Evolutionary conservation across 1,140 invertebrate species (phyloP).

Genomic region (Lethrus apterus): DNA sequence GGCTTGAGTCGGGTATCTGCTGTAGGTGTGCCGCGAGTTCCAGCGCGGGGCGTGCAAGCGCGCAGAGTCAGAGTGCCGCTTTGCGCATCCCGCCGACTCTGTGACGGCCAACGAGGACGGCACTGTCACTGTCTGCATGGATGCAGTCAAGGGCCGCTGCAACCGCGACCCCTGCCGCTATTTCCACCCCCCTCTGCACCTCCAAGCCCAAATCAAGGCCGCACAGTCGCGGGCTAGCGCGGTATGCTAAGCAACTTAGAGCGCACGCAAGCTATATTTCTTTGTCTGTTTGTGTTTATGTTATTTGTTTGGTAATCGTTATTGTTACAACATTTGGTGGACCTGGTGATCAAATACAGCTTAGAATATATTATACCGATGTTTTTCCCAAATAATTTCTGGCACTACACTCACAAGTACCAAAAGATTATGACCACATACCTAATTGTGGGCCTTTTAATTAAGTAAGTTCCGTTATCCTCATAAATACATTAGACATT

Average conservation of each 20-base stretch:
- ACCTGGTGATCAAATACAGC: neutral
- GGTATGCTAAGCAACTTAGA: constrained; percentile 70
- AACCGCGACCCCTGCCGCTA: constrained; percentile 93
- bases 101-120: constrained; percentile 89
- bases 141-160: constrained; percentile 95
- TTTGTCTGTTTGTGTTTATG: constrained; percentile 24
- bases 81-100: constrained; percentile 93
- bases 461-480: too few relatives aligned
- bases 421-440: too few relatives aligned
- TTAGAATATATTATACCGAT: too few relatives aligned
- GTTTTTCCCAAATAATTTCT: too few relatives aligned
- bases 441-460: too few relatives aligned
- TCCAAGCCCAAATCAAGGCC: constrained; percentile 97
- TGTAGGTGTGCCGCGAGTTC: constrained; percentile 97
- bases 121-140: constrained; percentile 97
- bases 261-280: constrained; percentile 36
- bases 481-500: too few relatives aligned
- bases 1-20: constrained; percentile 37
- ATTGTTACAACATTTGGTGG: neutral
- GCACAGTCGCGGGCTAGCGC: constrained; percentile 89
- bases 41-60: constrained; percentile 95
- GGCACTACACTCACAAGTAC: too few relatives aligned
- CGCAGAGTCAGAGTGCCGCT: constrained; percentile 92
- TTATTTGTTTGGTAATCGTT: neutral
- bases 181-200: constrained; percentile 96